Evolutionary conservation across 37 sponge, comb jelly and placozoan species (phyloP).

Genomic region (Halichondria panicea): DNA sequence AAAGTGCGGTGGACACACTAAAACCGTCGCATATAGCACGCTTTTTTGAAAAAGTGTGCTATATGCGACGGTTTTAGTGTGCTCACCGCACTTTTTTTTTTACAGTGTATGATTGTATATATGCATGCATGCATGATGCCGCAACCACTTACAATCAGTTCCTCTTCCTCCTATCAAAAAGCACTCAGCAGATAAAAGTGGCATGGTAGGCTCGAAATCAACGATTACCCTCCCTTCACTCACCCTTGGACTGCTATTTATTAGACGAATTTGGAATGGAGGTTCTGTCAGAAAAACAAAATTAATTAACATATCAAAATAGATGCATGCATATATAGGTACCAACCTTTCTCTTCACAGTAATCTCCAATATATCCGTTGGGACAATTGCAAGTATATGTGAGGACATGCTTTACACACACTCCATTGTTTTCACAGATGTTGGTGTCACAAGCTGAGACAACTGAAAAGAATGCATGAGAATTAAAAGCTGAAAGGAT

Average conservation of each 20-base stretch:
- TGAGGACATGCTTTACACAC: slow-evolving; percentile 25
- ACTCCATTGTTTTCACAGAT: slow-evolving; percentile 47
- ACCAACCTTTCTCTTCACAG: slow-evolving; percentile 46
- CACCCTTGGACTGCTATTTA: slow-evolving; percentile 26
- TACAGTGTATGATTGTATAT: too few species aligned
- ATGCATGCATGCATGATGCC: too few species aligned
- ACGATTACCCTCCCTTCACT: not conserved
- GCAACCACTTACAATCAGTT: too few species aligned
- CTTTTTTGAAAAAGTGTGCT: too few species aligned
- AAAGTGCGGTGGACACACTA: too few species aligned
- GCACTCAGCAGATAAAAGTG: too few species aligned
- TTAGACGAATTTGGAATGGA: not conserved
- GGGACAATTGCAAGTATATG: slow-evolving; percentile 26
- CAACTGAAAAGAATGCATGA: not conserved
- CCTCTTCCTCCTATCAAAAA: too few species aligned
- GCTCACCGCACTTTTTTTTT: too few species aligned
- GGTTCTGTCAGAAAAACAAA: not conserved
- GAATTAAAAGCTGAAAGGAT: too few species aligned
- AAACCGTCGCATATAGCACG: too few species aligned
- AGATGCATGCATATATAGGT: not conserved
- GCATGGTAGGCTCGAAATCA: too few species aligned
- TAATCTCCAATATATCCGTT: slow-evolving; percentile 28
- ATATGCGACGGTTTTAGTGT: too few species aligned
- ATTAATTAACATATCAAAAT: not conserved
- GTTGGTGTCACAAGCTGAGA: slow-evolving; percentile 34